Base-by-base conservation (phyloP, 2,113 vertebrate species). In the Sciurus niger region DNA sequence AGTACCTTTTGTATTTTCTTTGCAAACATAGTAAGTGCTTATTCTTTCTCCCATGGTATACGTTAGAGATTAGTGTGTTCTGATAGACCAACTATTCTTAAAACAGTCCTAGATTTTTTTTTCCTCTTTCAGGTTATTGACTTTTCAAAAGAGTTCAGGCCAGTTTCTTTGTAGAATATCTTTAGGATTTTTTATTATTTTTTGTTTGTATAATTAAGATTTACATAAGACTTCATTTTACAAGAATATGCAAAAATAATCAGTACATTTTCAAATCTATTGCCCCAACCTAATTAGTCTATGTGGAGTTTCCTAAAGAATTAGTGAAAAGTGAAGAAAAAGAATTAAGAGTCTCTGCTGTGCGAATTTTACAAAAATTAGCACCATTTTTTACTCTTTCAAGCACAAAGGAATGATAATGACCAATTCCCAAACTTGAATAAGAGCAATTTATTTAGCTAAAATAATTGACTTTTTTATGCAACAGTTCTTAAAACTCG, bases 1-100 rank as follows among this genome's bases (percentile, higher is more conserved):
- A 80, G 4, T 37, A 79, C 5, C 89, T 37, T 88, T 96, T 18
- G 9, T 76, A 4, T 95, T 83, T 95, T 85, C 34, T 89, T 83
- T 85, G 37, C 34, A 79, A 82, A 32, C n/a, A 46, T 65, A 28
- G 11, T 84, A 46, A 9, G 6, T 73, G 34, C 20, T 48, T 96
- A 13, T 22, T 96, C 25, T 85, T 94, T 84, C n/a, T 70, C 3
- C 40, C 28, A 10, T 78, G 32, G n/a, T 48, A 43, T 16, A 32
- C 0, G 0, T 48, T 79, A 86, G 67, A 95, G 7, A 0, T 91
- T 95, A 85, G 55, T 77, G 1, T 96, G 78, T 34, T 63, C n/a
- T 74, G 55, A 63, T 46, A 89, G 32, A 34, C 1, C 70, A 88
- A 60, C 34, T 43, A 3, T 70, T 92, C 46, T 76, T 79, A 84